Percentiles rank a stretch among this genome's conserved stretches.
Evolutionary conservation across 2,113 vertebrate species (phyloP).

Genomic region (Tragelaphus buxtoni): DNA sequence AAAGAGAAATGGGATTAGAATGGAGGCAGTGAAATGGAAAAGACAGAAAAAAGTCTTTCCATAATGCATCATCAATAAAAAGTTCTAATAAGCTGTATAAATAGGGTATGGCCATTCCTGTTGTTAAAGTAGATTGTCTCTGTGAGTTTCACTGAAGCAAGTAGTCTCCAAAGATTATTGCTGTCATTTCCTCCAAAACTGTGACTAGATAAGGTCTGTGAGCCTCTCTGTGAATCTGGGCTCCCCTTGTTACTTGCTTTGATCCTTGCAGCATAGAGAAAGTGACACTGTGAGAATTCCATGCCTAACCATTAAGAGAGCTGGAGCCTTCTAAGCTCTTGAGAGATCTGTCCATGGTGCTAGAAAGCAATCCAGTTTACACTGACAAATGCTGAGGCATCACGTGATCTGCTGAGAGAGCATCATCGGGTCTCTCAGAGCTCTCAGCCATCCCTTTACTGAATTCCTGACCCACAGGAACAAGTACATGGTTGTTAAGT

Average conservation of each 20-base stretch:
- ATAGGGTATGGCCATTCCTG: neutral
- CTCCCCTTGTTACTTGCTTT: neutral
- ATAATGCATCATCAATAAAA: neutral
- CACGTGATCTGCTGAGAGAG: no score
- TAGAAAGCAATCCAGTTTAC: neutral
- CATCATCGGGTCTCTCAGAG: no score
- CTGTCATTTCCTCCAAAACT: neutral
- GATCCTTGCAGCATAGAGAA: neutral
- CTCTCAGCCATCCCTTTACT: neutral
- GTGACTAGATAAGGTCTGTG: fast-evolving
- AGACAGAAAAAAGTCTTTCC: neutral
- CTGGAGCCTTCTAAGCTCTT: neutral
- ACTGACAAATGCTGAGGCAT: neutral
- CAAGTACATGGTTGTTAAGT: neutral
- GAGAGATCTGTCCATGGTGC: neutral
- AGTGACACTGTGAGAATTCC: neutral
- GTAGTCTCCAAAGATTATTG: neutral
- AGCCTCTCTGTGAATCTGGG: neutral
- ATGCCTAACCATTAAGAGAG: neutral
- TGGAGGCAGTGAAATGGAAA: neutral
- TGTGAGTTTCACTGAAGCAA: neutral
- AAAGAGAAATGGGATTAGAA: neutral
- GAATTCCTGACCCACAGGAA: neutral
- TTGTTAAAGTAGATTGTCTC: neutral
- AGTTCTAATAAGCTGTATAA: neutral